Base-by-base conservation (phyloP, 1,140 invertebrate species). In the Caenorhabditis elegans region DNA sequence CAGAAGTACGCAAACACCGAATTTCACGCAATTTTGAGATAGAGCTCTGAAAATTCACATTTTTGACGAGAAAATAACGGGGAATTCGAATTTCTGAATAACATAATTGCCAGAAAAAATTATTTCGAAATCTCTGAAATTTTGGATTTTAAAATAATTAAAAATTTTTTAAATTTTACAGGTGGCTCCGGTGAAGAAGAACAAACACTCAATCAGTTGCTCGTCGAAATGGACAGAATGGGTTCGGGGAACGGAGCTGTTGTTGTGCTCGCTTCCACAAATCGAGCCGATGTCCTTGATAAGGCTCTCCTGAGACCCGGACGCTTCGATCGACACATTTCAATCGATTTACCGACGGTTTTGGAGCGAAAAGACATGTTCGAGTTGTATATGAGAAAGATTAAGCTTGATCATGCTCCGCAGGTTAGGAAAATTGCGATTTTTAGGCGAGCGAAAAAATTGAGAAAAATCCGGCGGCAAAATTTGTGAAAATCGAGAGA, bases 221-320 rank as follows among this genome's bases (percentile, higher is more conserved):
- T 99, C 15, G 96, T 98, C 6, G 97, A 99, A 92, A 97, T 99
- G 96, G 97, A 99, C 92, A 97, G 97, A 76, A 98, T 99, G 94
- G 94, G 93, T 47, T 94, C 94, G 10, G 94, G 93, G 83, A 94
- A 96, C 88, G 95, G 95, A 4, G 94, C n/a, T n/a, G n/a, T 99
- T 28, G 94, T 99, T 15, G 93, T 99, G 91, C 90, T 99, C 22
- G 97, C 95, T 0, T 96, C 95, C 0, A 99, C 98, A 2, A 99
- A 99, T 90, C 92, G 97, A 85, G 93, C 95, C 0, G 96, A 99
- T 90, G 94, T 98, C 5, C 91, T 99, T 0, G 97, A 99, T 90
- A 98, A 95, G 93, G 97, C 97, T 8, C 90, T 99, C 36, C 90
- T 98, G 19, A 92, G 97, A 82, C 96, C 96, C 0, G 97, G 97